These are phyloP conservation scores for Scomber scombrus DNA, from an alignment of 2,113 vertebrate genomes.

Conservation along the genomic window DNA sequence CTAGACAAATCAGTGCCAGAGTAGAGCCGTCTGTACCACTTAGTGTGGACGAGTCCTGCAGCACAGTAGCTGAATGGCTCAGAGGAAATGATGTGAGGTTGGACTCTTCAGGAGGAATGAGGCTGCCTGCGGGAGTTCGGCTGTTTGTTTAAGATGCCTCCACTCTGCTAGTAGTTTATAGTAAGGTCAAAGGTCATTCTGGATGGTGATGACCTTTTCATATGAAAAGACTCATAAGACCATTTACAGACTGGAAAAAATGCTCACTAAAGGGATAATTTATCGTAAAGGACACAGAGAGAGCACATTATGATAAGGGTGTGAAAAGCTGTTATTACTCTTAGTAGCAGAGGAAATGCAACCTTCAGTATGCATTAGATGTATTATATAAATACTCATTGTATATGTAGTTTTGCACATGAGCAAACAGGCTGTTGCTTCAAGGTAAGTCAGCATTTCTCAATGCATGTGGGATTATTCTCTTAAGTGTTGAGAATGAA, in stretches of 20 bases:
- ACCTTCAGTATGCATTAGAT: constrained; percentile 1
- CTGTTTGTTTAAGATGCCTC: constrained; percentile 12
- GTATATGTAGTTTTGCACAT: too few relatives aligned
- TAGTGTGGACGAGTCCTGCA: neutral
- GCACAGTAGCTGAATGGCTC: constrained; percentile 20
- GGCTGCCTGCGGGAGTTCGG: neutral
- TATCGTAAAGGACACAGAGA: neutral
- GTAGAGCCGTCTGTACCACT: constrained; percentile 7
- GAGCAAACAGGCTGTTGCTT: neutral
- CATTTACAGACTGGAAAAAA: constrained; percentile 27
- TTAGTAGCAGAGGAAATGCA: neutral
- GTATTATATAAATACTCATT: neutral
- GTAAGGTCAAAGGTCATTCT: constrained; percentile 34
- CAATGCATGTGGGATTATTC: neutral
- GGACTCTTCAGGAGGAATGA: neutral
- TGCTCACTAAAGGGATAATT: constrained; percentile 18
- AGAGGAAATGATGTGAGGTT: constrained; percentile 5
- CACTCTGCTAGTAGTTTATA: neutral
- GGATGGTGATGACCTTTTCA: constrained; percentile 18
- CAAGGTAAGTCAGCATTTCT: constrained; percentile 16
- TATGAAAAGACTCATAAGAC: constrained; percentile 2
- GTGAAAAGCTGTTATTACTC: neutral
- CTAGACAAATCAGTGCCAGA: constrained; percentile 8
- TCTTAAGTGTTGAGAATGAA: too few relatives aligned
- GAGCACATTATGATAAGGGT: neutral